Base-by-base conservation (phyloP, 2,113 vertebrate species). In the Brachyhypopomus gauderio region DNA sequence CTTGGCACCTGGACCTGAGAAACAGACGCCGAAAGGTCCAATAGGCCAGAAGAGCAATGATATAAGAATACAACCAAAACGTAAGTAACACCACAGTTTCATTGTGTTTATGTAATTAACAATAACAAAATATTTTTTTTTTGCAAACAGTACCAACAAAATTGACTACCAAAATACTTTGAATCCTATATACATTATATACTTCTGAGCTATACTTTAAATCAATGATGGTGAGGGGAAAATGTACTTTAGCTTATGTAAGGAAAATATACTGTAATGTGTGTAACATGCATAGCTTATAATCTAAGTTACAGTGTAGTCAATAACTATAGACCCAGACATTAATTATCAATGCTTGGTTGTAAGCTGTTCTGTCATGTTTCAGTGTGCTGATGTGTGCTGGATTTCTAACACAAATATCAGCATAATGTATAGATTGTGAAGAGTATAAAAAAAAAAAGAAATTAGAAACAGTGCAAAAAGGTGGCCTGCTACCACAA, bases 31-130 rank as follows among this genome's bases (percentile, higher is more conserved):
- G 55, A 69, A 67, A 27, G 14, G 27, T 78, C 1, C 3, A 16
- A 82, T 27, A 79, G 23, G 19, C 76, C 52, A 72, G 30, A 69
- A 52, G 22, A 79, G 38, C 66, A 79, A 34, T 55, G 23, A 67
- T 58, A 70, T 30, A 36, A 5, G 64, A 41, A 60, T 67, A 8
- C 19, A 30, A 11, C 14, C 63, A 69, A 20, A 48, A 73, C 22
- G 84, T 73, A 82, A 85, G 80, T 85, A 56, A 75, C 16, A 22
- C 66, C 23, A 25, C 25, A 34, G 38, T 58, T 45, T 64, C 38
- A 14, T 17, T 27, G 27, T 74, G 7, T 55, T 66, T 41, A 41
- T 23, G 2, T 75, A 38, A 60, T 41, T 38, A 59, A 56, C 9
- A 52, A 52, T 52, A 14, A 52, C 45, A 52, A 52, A 12, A 30